Evolutionary conservation across 2,888 invertebrate genomes (phyloP).

Genomic region (Orchestes rusci): DNA sequence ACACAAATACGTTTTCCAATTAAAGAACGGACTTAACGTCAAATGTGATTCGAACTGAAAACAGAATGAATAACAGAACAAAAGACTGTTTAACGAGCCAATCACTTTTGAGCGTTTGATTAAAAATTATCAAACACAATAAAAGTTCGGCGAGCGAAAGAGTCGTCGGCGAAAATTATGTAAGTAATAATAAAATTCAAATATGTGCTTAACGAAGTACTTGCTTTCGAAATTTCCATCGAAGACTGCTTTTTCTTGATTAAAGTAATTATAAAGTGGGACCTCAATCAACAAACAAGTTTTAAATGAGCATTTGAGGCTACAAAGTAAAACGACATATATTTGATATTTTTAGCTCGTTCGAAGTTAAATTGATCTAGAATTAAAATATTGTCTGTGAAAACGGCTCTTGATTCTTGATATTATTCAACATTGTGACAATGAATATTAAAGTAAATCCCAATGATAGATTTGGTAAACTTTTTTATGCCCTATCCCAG

Average conservation of each 20-base stretch:
- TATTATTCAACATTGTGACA: too few relatives aligned
- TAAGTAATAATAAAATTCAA: constrained; percentile 29
- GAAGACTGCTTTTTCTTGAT: constrained; percentile 37
- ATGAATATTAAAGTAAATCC: too few relatives aligned
- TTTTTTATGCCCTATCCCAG: too few relatives aligned
- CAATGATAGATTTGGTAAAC: too few relatives aligned
- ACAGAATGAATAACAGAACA: too few relatives aligned
- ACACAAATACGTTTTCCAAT: constrained; percentile 2
- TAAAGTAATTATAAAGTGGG: constrained; percentile 38
- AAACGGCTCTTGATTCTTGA: too few relatives aligned
- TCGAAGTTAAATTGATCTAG: too few relatives aligned
- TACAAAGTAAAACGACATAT: constrained; percentile 18
- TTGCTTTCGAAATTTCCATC: constrained; percentile 29
- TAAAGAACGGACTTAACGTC: constrained; percentile 3
- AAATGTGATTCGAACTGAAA: not conserved
- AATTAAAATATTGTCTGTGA: too few relatives aligned
- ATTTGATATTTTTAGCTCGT: constrained; percentile 21
- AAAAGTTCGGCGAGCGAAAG: constrained; percentile 6
- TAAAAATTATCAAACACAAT: constrained; percentile 9
- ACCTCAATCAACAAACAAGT: constrained; percentile 33
- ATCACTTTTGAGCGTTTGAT: constrained; percentile 1
- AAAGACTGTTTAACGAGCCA: too few relatives aligned
- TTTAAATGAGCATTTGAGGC: constrained; percentile 15
- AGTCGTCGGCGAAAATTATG: constrained; percentile 11
- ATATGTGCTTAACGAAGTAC: constrained; percentile 31